A percentile compares a stretch with the other conserved stretches of the same genome.
These are phyloP conservation scores for Napeogenes inachia DNA, from an alignment of 2,888 invertebrate genomes.

Conservation along the genomic window DNA sequence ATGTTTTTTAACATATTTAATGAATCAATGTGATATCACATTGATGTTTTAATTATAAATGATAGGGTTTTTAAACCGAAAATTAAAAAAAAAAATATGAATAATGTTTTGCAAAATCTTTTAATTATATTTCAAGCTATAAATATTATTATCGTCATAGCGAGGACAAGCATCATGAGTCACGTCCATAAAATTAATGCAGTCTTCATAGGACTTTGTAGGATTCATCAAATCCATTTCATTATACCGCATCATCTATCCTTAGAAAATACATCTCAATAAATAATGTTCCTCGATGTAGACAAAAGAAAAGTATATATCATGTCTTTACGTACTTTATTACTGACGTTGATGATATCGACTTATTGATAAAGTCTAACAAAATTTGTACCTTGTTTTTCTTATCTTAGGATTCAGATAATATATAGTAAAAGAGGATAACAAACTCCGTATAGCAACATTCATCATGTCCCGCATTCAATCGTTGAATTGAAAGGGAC, in stretches of 20 bases:
- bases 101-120: background rate
- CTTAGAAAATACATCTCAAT: conserved; percentile 22
- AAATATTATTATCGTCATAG: conserved; percentile 1
- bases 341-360: conserved; percentile 13
- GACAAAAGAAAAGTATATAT: conserved; percentile 22
- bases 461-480: conserved; percentile 51
- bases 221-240: conserved; percentile 14
- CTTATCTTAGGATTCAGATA: conserved; percentile 21
- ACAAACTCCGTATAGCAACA: conserved; percentile 46
- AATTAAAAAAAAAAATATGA: too few relatives aligned
- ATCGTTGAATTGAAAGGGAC: conserved; percentile 46
- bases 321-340: conserved; percentile 21
- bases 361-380: conserved; percentile 20
- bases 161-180: conserved; percentile 15
- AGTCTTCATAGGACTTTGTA: conserved; percentile 14
- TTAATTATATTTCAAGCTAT: background rate
- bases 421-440: conserved; percentile 44
- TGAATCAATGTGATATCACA: too few relatives aligned
- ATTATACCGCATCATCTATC: conserved; percentile 24
- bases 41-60: too few relatives aligned
- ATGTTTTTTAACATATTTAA: too few relatives aligned
- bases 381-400: conserved; percentile 24
- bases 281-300: conserved; percentile 20
- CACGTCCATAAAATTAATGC: conserved; percentile 21
- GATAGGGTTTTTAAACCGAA: too few relatives aligned